These are phyloP conservation scores for Carcina quercana DNA, from an alignment of 2,888 invertebrate species.

Conservation along the genomic window DNA sequence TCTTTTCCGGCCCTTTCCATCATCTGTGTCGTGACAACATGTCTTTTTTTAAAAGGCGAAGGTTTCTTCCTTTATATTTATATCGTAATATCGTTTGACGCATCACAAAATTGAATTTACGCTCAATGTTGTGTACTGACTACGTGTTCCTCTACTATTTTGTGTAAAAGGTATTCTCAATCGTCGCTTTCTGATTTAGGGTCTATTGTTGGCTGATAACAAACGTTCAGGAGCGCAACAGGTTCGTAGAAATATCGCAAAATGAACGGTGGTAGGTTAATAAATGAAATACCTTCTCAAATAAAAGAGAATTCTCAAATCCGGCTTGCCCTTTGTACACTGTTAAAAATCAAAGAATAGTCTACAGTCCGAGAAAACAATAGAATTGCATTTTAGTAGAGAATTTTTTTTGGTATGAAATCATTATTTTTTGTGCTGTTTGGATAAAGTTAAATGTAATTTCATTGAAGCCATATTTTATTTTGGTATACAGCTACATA, in stretches of 20 bases:
- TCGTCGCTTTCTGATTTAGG: not conserved
- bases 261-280: not conserved
- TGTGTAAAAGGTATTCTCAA: constrained; percentile 8
- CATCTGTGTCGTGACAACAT: not conserved
- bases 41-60: constrained; percentile 4
- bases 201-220: constrained; percentile 14
- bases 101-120: constrained; percentile 39
- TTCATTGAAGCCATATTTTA: no score
- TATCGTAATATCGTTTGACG: constrained; percentile 34
- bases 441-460: no score
- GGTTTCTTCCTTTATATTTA: constrained; percentile 3
- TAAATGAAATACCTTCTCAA: not conserved
- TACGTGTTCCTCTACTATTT: constrained; percentile 19
- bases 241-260: not conserved
- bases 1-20: constrained; percentile 2
- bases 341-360: no score
- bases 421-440: no score
- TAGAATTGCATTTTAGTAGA: no score
- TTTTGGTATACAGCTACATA: no score
- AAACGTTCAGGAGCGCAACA: constrained; percentile 3
- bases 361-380: no score
- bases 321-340: no score
- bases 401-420: no score
- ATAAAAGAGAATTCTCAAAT: no score
- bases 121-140: constrained; percentile 31